A percentile compares a stretch with the other conserved stretches of the same genome.
These are phyloP conservation scores for Theropithecus gelada DNA, from an alignment of 2,113 vertebrate species.

Conservation along the genomic window DNA sequence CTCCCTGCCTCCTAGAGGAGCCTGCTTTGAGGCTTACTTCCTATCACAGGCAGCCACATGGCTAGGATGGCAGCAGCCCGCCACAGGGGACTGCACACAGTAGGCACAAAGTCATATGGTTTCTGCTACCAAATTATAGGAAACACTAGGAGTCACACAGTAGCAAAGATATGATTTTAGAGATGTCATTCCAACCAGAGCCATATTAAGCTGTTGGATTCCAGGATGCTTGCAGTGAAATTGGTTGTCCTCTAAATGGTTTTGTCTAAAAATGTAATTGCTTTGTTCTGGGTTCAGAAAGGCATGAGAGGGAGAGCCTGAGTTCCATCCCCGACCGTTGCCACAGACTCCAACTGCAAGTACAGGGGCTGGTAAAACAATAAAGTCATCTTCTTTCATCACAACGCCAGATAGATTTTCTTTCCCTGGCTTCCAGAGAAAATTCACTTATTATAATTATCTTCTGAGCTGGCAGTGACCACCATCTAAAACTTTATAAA, in stretches of 20 bases:
- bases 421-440: conserved; percentile 76
- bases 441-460: conserved; percentile 79
- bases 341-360: conserved; percentile 48
- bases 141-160: conserved; percentile 78
- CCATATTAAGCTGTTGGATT: conserved; percentile 78
- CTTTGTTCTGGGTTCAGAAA: conserved; percentile 80
- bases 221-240: conserved; percentile 78
- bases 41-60: conserved; percentile 1
- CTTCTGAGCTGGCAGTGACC: conserved; percentile 62
- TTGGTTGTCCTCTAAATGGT: conserved; percentile 79
- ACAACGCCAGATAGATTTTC: conserved; percentile 63
- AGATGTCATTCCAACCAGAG: conserved; percentile 76
- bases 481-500: conserved; percentile 78
- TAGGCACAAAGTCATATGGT: conserved; percentile 61
- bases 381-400: conserved; percentile 75
- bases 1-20: background rate
- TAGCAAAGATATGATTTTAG: conserved; percentile 68
- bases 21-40: background rate
- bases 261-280: conserved; percentile 83
- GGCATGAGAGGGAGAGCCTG: background rate
- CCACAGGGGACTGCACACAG: conserved; percentile 50
- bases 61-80: conserved; percentile 1
- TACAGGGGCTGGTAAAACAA: conserved; percentile 68
- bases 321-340: conserved; percentile 52
- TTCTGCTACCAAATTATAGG: conserved; percentile 74